Conservation (phyloP, 2,888 invertebrate species). For the Coremacera marginata region DNA sequence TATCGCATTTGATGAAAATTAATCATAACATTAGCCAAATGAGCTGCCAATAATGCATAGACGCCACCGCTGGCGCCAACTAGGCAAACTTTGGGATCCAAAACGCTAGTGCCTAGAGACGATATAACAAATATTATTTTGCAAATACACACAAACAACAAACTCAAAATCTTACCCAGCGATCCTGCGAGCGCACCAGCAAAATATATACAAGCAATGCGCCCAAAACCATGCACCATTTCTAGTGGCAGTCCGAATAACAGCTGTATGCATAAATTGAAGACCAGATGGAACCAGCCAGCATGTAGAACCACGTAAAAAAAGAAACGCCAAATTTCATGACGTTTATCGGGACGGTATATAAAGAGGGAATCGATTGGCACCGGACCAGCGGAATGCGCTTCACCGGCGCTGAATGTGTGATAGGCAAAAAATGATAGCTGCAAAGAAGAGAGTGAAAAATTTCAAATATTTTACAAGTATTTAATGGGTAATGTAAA, state of each 20-base stretch:
- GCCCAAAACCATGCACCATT: slow-evolving; percentile 94
- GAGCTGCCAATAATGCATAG: slow-evolving; percentile 95
- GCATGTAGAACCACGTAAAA: slow-evolving; percentile 96
- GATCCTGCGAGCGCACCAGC: slow-evolving; percentile 92
- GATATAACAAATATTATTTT: neutral
- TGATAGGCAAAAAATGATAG: slow-evolving; percentile 93
- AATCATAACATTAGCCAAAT: slow-evolving; percentile 93
- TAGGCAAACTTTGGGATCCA: slow-evolving; percentile 93
- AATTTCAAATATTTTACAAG: neutral
- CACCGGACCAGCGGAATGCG: slow-evolving; percentile 88
- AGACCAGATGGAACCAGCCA: slow-evolving; percentile 95
- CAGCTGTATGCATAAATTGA: slow-evolving; percentile 94
- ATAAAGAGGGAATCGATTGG: slow-evolving; percentile 94
- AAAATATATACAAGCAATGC: slow-evolving; percentile 91
- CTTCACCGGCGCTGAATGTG: slow-evolving; percentile 82
- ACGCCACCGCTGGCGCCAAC: slow-evolving; percentile 98
- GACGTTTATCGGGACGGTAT: slow-evolving; percentile 91
- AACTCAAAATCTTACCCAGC: slow-evolving; percentile 64
- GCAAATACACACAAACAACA: too few species aligned
- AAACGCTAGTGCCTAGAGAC: slow-evolving; percentile 83
- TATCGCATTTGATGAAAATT: slow-evolving; percentile 98
- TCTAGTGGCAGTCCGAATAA: slow-evolving; percentile 94
- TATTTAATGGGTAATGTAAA: neutral
- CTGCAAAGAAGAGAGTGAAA: slow-evolving; percentile 72
- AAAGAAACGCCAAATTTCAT: slow-evolving; percentile 94